Evolutionary conservation across 2,888 invertebrate species (phyloP).

Genomic region (Agriopis leucophaearia): DNA sequence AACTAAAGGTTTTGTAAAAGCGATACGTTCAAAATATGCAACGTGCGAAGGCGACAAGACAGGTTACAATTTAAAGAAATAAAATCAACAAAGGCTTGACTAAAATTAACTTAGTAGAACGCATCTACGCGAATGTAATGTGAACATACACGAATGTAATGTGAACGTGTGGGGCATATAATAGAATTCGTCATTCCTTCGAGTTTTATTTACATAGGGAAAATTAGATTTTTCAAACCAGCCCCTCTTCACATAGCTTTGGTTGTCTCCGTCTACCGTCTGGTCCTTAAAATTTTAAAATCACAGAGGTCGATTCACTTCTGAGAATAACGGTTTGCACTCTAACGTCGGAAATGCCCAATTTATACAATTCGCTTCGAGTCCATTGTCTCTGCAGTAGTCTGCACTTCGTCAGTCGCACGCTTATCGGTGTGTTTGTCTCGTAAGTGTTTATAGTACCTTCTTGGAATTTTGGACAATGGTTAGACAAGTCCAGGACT

Average conservation of each 20-base stretch:
- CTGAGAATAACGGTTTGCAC: conserved; percentile 9
- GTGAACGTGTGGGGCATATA: too few species aligned
- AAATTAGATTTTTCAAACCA: too few species aligned
- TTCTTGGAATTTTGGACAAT: conserved; percentile 16
- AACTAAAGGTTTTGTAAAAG: neutral
- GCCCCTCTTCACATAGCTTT: too few species aligned
- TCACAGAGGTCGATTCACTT: neutral
- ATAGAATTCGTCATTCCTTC: too few species aligned
- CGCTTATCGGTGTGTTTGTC: conserved; percentile 38
- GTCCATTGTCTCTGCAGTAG: conserved; percentile 60
- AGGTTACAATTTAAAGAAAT: too few species aligned
- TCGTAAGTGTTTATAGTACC: conserved; percentile 36
- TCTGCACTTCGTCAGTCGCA: conserved; percentile 35
- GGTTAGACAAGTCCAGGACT: neutral
- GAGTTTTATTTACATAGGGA: too few species aligned
- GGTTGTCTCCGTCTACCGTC: neutral
- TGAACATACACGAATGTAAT: too few species aligned
- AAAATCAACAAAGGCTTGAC: too few species aligned
- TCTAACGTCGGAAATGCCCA: conserved; percentile 62
- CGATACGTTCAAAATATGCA: neutral
- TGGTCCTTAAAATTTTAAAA: neutral
- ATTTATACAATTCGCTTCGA: conserved; percentile 72
- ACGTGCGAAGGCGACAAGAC: too few species aligned
- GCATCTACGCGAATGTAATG: too few species aligned
- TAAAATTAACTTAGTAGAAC: too few species aligned